These are phyloP conservation scores for Eristalis pertinax DNA, from an alignment of 2,888 invertebrate genomes.

Conservation along the genomic window DNA sequence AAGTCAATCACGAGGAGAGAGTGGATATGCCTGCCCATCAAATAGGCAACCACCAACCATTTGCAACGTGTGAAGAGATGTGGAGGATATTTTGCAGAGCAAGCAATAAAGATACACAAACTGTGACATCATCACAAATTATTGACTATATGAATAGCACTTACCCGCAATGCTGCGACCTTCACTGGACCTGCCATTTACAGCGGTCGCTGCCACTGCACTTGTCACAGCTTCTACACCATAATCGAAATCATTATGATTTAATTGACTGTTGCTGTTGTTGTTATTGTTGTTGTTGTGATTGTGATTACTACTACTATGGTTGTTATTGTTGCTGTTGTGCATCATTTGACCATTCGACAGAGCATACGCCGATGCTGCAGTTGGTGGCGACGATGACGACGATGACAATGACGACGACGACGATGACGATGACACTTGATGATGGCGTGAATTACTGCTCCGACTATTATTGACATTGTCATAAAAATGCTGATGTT, in stretches of 20 bases:
- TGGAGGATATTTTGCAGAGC: background rate
- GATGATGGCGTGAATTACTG: conserved; percentile 61
- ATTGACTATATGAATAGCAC: conserved; percentile 14
- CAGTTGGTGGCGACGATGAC: conserved; percentile 54
- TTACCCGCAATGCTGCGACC: conserved; percentile 64
- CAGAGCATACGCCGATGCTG: conserved; percentile 53
- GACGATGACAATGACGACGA: conserved; percentile 57
- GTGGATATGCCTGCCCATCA: background rate
- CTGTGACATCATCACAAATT: conserved; percentile 8
- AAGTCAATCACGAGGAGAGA: background rate
- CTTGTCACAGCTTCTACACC: conserved; percentile 63
- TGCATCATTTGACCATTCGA: conserved; percentile 63
- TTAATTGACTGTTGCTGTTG: conserved; percentile 60
- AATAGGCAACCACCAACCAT: background rate
- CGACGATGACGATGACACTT: conserved; percentile 63
- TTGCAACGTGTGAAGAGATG: background rate
- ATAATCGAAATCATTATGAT: conserved; percentile 63
- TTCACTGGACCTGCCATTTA: conserved; percentile 65
- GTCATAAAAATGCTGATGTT: conserved; percentile 59
- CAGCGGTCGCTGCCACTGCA: conserved; percentile 68
- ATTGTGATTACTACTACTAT: conserved; percentile 30
- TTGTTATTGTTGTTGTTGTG: conserved; percentile 12
- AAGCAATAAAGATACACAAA: background rate
- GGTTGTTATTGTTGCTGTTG: conserved; percentile 33
- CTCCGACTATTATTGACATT: conserved; percentile 63